phyloP scores from a whole-genome alignment of 2,797 vertebrate genomes.

The Pempheris klunzingeri region DNA sequence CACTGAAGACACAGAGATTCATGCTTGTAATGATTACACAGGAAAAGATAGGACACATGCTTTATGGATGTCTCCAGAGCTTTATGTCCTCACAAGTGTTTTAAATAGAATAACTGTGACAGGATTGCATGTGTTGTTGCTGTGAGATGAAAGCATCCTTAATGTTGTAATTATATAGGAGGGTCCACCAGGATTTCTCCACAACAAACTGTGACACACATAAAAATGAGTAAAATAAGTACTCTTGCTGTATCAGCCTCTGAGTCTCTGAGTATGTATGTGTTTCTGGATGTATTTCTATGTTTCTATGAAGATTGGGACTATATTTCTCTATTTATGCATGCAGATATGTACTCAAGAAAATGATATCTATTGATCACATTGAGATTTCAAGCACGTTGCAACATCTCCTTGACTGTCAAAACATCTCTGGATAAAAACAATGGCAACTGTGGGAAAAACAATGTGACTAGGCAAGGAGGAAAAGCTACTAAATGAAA shows the following conservation, averaged over 20 bases:
- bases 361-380: constrained; percentile 45
- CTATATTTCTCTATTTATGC: constrained; percentile 31
- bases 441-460: constrained; percentile 34
- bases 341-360: constrained; percentile 13
- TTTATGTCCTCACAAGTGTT: constrained; percentile 19
- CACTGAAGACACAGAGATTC: not conserved
- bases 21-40: not conserved
- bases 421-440: constrained; percentile 36
- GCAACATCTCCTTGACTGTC: constrained; percentile 31
- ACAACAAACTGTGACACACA: constrained; percentile 32
- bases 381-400: constrained; percentile 38
- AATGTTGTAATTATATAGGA: constrained; percentile 39
- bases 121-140: constrained; percentile 26
- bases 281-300: constrained; percentile 4
- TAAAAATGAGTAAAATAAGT: constrained; percentile 36
- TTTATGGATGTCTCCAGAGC: not conserved
- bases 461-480: constrained; percentile 32
- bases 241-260: not conserved
- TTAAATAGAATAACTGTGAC: constrained; percentile 2
- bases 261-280: not conserved
- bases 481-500: constrained; percentile 47
- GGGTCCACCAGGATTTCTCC: constrained; percentile 38
- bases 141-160: constrained; percentile 38
- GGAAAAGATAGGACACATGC: not conserved
- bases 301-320: constrained; percentile 17